A percentile compares a stretch with the other conserved stretches of the same genome.
Evolutionary conservation across 2,888 invertebrate genomes (phyloP).

Genomic region (Electrophaes corylata): DNA sequence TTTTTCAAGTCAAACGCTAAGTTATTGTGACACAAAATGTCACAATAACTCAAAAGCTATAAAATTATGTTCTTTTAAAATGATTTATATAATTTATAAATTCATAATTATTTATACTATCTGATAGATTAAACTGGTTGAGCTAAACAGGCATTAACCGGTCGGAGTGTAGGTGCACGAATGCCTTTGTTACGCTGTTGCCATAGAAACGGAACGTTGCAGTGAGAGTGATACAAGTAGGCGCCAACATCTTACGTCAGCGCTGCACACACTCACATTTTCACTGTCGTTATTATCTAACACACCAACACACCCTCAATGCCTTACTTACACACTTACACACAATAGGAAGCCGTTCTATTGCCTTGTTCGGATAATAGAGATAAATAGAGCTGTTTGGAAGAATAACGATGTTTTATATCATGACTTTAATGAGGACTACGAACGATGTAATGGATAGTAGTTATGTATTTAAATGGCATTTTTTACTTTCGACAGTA

Average conservation of each 20-base stretch:
- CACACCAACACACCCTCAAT: conserved; percentile 69
- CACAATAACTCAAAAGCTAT: too few species aligned
- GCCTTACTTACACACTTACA: conserved; percentile 81
- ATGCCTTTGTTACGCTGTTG: background rate
- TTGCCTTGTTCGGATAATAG: conserved; percentile 48
- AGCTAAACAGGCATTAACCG: background rate
- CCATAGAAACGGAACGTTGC: conserved; percentile 7
- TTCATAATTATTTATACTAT: too few species aligned
- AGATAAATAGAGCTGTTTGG: conserved; percentile 33
- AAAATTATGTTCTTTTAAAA: too few species aligned
- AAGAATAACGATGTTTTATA: conserved; percentile 26
- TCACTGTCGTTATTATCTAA: conserved; percentile 83
- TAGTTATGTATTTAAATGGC: conserved; percentile 24
- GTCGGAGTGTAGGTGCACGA: background rate
- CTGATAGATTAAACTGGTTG: background rate
- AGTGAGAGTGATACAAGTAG: conserved; percentile 69
- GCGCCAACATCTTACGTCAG: conserved; percentile 68
- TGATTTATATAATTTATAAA: too few species aligned
- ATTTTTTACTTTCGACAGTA: conserved; percentile 26
- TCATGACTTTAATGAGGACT: conserved; percentile 25
- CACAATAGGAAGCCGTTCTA: conserved; percentile 55
- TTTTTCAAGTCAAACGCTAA: too few species aligned
- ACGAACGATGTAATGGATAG: conserved; percentile 13
- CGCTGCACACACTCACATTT: conserved; percentile 78
- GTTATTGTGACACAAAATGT: too few species aligned